Conservation (phyloP, 1,140 invertebrate genomes). For the Zaprionus camerounensis region DNA sequence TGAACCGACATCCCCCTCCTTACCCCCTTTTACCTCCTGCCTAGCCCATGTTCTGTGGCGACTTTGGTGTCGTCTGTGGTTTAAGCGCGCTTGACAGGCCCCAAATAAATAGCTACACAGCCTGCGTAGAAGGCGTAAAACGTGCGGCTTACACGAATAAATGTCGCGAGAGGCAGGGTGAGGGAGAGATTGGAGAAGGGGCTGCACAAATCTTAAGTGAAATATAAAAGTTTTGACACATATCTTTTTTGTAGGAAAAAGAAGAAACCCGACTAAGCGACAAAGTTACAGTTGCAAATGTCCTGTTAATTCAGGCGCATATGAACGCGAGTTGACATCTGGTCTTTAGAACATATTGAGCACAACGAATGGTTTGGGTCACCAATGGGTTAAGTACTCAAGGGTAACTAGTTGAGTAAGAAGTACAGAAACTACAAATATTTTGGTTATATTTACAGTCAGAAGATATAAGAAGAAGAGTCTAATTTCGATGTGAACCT, state of each 20-base stretch:
- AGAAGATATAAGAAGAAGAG: too few species aligned
- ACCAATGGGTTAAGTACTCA: neutral
- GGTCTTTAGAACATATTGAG: neutral
- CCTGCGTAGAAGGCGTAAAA: conserved; percentile 12
- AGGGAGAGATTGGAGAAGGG: neutral
- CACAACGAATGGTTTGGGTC: neutral
- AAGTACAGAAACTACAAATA: neutral
- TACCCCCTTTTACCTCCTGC: neutral
- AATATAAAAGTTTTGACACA: conserved; percentile 38
- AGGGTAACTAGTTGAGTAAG: neutral
- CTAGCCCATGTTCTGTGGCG: conserved; percentile 27
- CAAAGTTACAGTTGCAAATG: conserved; percentile 11
- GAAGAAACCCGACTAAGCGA: neutral
- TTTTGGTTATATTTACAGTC: neutral
- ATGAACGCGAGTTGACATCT: conserved; percentile 11
- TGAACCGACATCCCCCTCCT: neutral
- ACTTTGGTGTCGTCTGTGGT: conserved; percentile 23
- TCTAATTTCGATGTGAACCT: too few species aligned
- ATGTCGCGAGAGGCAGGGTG: neutral
- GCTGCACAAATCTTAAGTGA: conserved; percentile 39
- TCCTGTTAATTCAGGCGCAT: conserved; percentile 4
- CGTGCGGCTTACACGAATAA: conserved; percentile 21
- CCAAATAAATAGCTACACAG: conserved; percentile 31
- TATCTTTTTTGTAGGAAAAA: neutral
- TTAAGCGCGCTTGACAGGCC: conserved; percentile 36